phyloP scores from a whole-genome alignment of 2,797 vertebrate genomes.

The Liasis olivaceus region DNA sequence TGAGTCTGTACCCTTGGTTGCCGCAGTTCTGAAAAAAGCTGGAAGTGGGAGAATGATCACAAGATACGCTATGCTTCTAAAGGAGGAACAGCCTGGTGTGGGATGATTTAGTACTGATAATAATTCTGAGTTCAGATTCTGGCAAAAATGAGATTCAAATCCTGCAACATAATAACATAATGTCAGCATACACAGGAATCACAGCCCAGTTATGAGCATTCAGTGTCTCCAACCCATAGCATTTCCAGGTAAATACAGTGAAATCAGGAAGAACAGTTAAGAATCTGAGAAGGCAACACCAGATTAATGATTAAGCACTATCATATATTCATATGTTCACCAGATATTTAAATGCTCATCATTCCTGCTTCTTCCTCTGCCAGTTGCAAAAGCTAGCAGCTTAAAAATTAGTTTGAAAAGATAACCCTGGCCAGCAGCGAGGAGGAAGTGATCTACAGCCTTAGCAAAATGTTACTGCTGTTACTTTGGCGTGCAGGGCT shows the following conservation, averaged over 20 bases:
- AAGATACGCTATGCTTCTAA: background rate
- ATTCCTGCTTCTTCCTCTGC: background rate
- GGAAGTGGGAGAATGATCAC: slow-evolving; percentile 10
- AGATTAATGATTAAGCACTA: background rate
- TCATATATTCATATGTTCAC: background rate
- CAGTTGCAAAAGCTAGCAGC: background rate
- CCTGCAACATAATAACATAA: background rate
- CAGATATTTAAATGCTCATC: background rate
- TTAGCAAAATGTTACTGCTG: background rate
- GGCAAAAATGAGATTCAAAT: background rate
- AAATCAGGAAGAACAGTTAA: background rate
- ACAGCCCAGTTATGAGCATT: background rate
- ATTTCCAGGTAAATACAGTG: background rate
- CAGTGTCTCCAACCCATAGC: background rate
- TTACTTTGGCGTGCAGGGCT: no score
- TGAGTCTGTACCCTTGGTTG: slow-evolving; percentile 17
- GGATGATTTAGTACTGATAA: background rate
- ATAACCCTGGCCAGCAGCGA: background rate
- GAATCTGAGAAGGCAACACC: background rate
- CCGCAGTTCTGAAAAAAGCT: slow-evolving; percentile 15
- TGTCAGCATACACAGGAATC: background rate
- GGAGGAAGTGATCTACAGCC: background rate
- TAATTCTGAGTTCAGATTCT: background rate
- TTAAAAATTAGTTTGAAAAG: background rate
- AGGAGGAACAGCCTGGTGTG: background rate